Evolutionary conservation across 64 coral and sea anemone species (phyloP), one percentile per base, ranked within the genome.

Genomic region (Acropora tenuis): DNA sequence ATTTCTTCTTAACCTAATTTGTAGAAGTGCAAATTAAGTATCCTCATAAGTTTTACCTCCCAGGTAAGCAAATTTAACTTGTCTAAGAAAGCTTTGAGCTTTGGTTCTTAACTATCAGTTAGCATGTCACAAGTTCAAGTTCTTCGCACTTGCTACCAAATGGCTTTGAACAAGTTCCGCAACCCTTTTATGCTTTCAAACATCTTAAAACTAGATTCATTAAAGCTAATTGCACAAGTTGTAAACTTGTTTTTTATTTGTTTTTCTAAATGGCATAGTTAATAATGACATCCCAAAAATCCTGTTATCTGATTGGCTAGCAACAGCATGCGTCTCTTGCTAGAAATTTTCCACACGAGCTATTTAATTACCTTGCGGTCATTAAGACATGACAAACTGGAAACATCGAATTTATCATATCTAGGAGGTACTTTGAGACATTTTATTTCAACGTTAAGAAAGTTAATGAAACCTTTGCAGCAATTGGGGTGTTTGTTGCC

Each of bases 281-380:
- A 48, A 48, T 71, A 85, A 85, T 71, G 48, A 72, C 11, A 16
- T 61, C 82, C 43, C 17, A 44, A 71, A 49, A 85, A 72, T 48
- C 48, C 16, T 18, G 19, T 17, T 3, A 1, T 18, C 82, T 71
- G 42, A 72, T 85, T 85, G 82, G 82, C n/a, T 17, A 46, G 41
- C 8, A 19, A 46, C 61, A 71, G 8, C 42, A 71, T 48, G 2
- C n/a, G 82, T 71, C 72, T 71, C 82, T 16, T 59, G 20, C n/a
- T 48, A 66, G 30, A 45, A 20, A 44, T 71, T 69, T 66, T 10
- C 41, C 46, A 46, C 43, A 48, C 63, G 46, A 7, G 17, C 40
- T 85, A 72, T 85, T 85, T 30, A 30, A 30, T 30, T 85, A 85
- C 82, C 18, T 85, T 85, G 82, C 82, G 82, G 82, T 85, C 42